phyloP scores from a whole-genome alignment of 2,888 invertebrate genomes.

The Melanophora roralis region DNA sequence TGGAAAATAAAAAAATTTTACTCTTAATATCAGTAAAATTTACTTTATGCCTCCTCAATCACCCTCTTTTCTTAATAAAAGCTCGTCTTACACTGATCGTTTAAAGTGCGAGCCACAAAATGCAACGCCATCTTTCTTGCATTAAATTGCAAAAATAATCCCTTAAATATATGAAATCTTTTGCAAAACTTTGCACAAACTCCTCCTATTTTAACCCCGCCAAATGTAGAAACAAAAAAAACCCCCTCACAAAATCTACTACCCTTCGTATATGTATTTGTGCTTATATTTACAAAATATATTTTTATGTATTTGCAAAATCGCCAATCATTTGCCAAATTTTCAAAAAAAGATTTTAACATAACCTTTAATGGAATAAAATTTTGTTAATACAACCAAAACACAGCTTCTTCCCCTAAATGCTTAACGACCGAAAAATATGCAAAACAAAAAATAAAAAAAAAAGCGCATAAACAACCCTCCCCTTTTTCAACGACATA shows the following conservation, averaged over 20 bases:
- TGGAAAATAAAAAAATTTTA: too few relatives aligned
- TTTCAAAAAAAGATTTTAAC: neutral
- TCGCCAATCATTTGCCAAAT: slow-evolving; percentile 55
- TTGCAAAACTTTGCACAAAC: slow-evolving; percentile 49
- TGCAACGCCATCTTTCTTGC: slow-evolving; percentile 33
- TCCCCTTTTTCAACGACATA: slow-evolving; percentile 14
- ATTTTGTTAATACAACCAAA: neutral
- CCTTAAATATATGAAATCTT: slow-evolving; percentile 7
- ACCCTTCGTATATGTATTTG: neutral
- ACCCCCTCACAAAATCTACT: slow-evolving; percentile 32
- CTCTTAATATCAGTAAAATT: too few relatives aligned
- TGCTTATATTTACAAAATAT: too few relatives aligned
- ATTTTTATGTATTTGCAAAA: too few relatives aligned
- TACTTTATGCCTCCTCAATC: neutral
- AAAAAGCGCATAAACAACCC: slow-evolving; percentile 49
- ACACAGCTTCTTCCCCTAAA: slow-evolving; percentile 48
- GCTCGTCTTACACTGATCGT: neutral
- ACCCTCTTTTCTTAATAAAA: neutral
- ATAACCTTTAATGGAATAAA: slow-evolving; percentile 3
- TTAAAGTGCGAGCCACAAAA: neutral
- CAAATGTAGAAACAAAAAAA: neutral
- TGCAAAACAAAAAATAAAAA: neutral
- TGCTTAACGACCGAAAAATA: slow-evolving; percentile 2
- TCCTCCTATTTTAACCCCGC: slow-evolving; percentile 52
- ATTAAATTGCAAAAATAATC: slow-evolving; percentile 29